phyloP scores from a whole-genome alignment of 2,888 invertebrate species.

The Phengaris arion region DNA sequence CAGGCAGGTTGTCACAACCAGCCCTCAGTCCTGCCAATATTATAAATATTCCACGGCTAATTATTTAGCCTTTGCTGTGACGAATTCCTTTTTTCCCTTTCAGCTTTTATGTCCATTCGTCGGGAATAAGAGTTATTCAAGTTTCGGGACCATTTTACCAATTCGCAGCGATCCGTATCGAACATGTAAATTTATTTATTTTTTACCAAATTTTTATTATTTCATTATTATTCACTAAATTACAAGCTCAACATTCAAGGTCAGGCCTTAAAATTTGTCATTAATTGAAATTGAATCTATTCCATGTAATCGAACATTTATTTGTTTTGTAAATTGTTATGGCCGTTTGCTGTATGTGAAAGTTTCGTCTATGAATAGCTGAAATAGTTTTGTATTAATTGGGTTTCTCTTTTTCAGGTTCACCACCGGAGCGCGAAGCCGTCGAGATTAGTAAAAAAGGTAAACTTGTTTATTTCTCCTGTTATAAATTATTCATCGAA shows the following conservation, averaged over 20 bases:
- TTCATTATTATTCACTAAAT: background rate
- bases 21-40: conserved; percentile 55
- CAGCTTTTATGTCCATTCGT: background rate
- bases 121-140: background rate
- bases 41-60: conserved; percentile 62
- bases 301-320: too few relatives aligned
- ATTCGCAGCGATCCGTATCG: background rate
- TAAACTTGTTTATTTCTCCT: conserved; percentile 44
- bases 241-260: too few relatives aligned
- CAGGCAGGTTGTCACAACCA: conserved; percentile 37
- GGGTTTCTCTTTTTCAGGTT: conserved; percentile 54
- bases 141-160: background rate
- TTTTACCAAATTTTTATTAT: background rate
- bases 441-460: conserved; percentile 71
- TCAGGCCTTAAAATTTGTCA: too few relatives aligned
- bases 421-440: conserved; percentile 65
- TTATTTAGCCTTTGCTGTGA: conserved; percentile 61
- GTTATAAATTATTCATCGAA: conserved; percentile 8
- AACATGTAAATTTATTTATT: background rate
- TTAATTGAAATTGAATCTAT: too few relatives aligned
- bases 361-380: background rate
- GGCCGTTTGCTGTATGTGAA: background rate
- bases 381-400: conserved; percentile 22
- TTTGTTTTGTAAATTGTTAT: background rate
- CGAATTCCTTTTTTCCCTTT: conserved; percentile 43